Percentiles rank a stretch among this genome's conserved stretches.
phyloP scores from a whole-genome alignment of 2,797 vertebrate genomes.

The Molossus alvarezi region DNA sequence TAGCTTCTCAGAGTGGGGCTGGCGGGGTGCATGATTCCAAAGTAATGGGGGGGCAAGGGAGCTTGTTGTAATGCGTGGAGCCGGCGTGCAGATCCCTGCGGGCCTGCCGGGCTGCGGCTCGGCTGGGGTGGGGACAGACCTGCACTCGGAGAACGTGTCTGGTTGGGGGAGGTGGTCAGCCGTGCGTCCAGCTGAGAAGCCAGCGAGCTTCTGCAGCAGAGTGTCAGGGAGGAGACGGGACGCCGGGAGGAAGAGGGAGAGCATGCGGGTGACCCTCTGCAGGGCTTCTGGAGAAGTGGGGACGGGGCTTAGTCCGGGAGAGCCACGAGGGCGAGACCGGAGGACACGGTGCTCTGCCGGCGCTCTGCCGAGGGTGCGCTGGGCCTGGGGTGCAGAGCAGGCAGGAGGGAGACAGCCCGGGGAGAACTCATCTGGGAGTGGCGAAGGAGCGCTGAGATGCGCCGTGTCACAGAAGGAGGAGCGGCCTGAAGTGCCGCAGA shows the following conservation, averaged over 20 bases:
- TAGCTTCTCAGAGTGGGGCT: constrained; percentile 1
- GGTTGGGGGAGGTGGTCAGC: not conserved
- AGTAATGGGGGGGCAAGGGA: not conserved
- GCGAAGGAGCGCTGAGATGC: not conserved
- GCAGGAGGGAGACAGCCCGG: too few relatives aligned
- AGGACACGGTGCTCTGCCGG: not conserved
- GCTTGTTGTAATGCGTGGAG: not conserved
- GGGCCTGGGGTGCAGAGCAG: not conserved
- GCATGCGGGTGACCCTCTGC: not conserved
- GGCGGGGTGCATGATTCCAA: not conserved
- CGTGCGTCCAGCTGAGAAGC: not conserved
- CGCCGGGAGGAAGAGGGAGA: not conserved
- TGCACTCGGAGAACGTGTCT: fast-evolving
- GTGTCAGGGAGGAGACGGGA: not conserved
- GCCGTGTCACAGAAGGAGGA: not conserved
- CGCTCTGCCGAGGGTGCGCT: not conserved
- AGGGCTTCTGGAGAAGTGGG: not conserved
- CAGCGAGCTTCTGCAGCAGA: not conserved
- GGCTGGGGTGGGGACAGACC: not conserved
- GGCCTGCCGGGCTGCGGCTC: not conserved
- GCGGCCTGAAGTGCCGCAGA: not conserved
- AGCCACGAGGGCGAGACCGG: not conserved
- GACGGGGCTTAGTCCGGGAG: not conserved
- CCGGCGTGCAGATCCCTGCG: not conserved
- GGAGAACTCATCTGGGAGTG: not conserved